Percentiles rank a stretch among this genome's conserved stretches.
Conservation (phyloP, 2,797 vertebrate species). For the Micropoecilia bifurca region DNA sequence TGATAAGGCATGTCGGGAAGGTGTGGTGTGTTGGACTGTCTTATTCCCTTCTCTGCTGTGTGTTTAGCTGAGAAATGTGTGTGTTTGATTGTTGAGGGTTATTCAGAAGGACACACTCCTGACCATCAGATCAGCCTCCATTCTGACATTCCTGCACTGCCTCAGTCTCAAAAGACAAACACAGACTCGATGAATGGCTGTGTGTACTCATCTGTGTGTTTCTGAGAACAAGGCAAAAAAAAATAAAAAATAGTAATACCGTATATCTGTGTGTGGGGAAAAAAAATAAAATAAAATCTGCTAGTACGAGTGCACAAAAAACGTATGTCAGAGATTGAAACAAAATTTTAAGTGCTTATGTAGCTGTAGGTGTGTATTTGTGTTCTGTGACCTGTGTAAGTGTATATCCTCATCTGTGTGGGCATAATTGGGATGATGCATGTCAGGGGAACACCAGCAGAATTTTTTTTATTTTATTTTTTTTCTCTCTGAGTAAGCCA, state of each 20-base stretch:
- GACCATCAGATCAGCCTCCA: slow-evolving; percentile 77
- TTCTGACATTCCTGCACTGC: slow-evolving; percentile 78
- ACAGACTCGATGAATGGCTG: slow-evolving; percentile 45
- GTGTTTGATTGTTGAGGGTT: slow-evolving; percentile 50
- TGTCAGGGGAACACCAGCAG: slow-evolving; percentile 73
- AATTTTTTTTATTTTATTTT: slow-evolving; percentile 41
- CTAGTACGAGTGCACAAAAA: slow-evolving; percentile 20
- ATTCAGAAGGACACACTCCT: slow-evolving; percentile 73
- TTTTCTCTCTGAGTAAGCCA: slow-evolving; percentile 43
- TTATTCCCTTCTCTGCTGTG: slow-evolving; percentile 49
- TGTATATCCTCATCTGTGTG: slow-evolving; percentile 65
- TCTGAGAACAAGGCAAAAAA: slow-evolving; percentile 19
- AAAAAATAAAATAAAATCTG: slow-evolving; percentile 18
- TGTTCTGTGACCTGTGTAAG: slow-evolving; percentile 62
- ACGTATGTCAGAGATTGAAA: slow-evolving; percentile 45
- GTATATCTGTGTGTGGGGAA: neutral
- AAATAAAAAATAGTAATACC: neutral
- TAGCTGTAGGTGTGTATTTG: slow-evolving; percentile 42
- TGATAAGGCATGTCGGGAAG: slow-evolving; percentile 66
- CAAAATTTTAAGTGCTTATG: slow-evolving; percentile 57
- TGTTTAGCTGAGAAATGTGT: slow-evolving; percentile 52
- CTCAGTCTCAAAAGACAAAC: slow-evolving; percentile 64
- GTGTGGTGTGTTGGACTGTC: slow-evolving; percentile 58
- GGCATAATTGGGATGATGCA: slow-evolving; percentile 75
- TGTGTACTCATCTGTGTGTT: slow-evolving; percentile 6